Base-by-base conservation (phyloP, 1,140 invertebrate species). In the Tetramorium simillimum region DNA sequence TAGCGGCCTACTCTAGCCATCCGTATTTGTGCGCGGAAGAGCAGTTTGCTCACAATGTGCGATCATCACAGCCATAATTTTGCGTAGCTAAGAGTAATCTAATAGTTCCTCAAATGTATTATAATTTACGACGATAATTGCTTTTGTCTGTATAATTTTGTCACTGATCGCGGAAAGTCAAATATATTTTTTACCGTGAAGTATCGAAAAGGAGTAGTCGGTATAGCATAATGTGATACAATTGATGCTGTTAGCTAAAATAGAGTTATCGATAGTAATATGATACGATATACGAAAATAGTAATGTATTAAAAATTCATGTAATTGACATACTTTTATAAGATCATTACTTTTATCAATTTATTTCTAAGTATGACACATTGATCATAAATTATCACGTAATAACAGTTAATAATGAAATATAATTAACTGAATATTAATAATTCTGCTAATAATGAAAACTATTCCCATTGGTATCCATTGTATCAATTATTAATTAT, bases 31-130 rank as follows among this genome's bases (percentile, higher is more conserved):
- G 56, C 80, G 49, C 28, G 60, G 37, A n/a, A 18, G 18, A 77
- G 73, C 60, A 86, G 86, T 89, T 89, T 72, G 40, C 14, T 73
- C 76, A 75, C 76, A 76, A 82, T 43, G 56, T 56, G 37, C 46
- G 16, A 5, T 3, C 14, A 28, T 73, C n/a, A 24, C 14, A 33
- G 18, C 51, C 51, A 18, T 53, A 53, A 60, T 53, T 85, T 84
- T 81, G 18, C 76, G 12, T 37, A 28, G 12, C 24, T 37, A 63
- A 63, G n/a, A 86, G 10, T 87, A 63, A 86, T 90, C 81, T 89
- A 90, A 90, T 84, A 84, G 85, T n/a, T 43, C 46, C 16, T 5
- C 6, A 33, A 65, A 18, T 14, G 21, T n/a, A 63, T 65, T 65
- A 33, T 56, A 53, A 70, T 43, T 81, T 9, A 43, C 14, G 21